phyloP scores from a whole-genome alignment of 2,113 vertebrate genomes.

The human (Homo sapiens) region DNA sequence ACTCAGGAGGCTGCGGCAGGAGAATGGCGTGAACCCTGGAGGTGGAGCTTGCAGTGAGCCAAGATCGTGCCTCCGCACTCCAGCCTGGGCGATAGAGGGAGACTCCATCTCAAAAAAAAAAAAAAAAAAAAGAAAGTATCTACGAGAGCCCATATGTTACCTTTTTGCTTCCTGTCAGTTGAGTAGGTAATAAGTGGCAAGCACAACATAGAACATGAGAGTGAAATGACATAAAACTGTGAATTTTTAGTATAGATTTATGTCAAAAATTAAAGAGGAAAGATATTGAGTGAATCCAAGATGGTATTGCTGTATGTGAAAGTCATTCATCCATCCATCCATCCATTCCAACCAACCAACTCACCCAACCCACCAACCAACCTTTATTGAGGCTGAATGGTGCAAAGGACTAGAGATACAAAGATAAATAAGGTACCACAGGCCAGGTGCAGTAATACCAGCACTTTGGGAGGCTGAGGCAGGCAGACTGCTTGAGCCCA shows the following conservation, averaged over 20 bases:
- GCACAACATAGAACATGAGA: not conserved
- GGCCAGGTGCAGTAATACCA: too few species aligned
- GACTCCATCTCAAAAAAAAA: too few species aligned
- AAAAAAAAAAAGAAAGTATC: not conserved
- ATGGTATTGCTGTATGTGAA: not conserved
- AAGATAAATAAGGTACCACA: not conserved
- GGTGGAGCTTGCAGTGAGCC: too few species aligned
- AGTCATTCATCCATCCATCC: not conserved
- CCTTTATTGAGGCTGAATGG: not conserved
- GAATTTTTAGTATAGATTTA: slow-evolving; percentile 37
- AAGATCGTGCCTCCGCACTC: too few species aligned
- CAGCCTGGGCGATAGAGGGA: too few species aligned
- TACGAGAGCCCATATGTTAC: not conserved
- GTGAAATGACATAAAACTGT: not conserved
- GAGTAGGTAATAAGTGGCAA: slow-evolving; percentile 10
- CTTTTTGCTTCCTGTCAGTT: not conserved
- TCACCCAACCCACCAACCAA: not conserved
- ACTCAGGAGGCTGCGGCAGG: too few species aligned
- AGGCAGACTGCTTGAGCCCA: too few species aligned
- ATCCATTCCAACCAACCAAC: not conserved
- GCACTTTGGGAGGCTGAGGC: too few species aligned
- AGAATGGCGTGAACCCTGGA: too few species aligned
- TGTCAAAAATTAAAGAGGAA: slow-evolving; percentile 26
- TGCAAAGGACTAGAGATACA: not conserved
- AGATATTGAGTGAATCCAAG: not conserved